A percentile compares a stretch with the other conserved stretches of the same genome.
phyloP scores from a whole-genome alignment of 30 jellyfish, hydroid and myxozoan species.

The Hydractinia echinata region DNA sequence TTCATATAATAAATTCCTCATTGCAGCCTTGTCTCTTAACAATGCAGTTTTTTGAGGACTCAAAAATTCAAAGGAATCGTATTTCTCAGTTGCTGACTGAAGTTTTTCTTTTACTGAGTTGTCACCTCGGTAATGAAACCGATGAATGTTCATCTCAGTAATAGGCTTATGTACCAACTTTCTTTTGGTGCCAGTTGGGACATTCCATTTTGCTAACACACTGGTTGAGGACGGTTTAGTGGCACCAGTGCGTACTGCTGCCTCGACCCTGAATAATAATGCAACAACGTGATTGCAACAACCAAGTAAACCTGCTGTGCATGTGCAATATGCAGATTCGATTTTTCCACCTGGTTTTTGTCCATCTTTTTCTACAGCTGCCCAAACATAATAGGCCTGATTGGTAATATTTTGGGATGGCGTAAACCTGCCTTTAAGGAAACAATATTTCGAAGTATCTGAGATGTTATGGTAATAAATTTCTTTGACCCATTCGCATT shows the following conservation, averaged over 20 bases:
- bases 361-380: conserved; percentile 2
- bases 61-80: not conserved
- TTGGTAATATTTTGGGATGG: not conserved
- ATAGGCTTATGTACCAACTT: not conserved
- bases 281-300: conserved; percentile 11
- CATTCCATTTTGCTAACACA: not conserved
- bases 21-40: too few relatives aligned
- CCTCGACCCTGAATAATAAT: not conserved
- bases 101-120: conserved; percentile 1
- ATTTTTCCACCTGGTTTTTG: conserved; percentile 16
- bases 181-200: not conserved
- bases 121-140: conserved; percentile 5
- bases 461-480: not conserved
- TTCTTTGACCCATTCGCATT: not conserved
- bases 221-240: conserved; percentile 12
- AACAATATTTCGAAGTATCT: not conserved
- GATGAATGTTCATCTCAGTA: conserved; percentile 6
- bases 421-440: not conserved
- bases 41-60: not conserved
- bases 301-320: conserved; percentile 5
- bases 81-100: conserved; percentile 3
- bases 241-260: not conserved
- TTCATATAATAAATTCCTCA: too few relatives aligned
- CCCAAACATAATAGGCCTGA: conserved; percentile 9
- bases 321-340: not conserved